These are phyloP conservation scores for Phasianus colchicus DNA, from an alignment of 2,113 vertebrate species.

Conservation along the genomic window DNA sequence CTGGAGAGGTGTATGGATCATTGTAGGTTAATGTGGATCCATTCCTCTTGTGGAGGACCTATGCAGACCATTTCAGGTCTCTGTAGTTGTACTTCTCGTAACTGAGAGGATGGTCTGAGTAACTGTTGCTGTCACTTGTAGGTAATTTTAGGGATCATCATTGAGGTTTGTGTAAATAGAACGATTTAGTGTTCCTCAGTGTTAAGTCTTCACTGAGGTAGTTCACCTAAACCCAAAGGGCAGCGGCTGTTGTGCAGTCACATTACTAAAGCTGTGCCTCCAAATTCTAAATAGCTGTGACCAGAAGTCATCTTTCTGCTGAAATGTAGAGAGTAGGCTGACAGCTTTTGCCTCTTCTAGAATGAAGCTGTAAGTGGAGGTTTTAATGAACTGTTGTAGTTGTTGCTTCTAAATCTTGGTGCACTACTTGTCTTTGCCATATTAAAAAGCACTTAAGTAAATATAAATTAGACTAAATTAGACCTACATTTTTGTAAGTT, in stretches of 20 bases:
- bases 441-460: not conserved
- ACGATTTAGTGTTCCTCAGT: not conserved
- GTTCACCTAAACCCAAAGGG: not conserved
- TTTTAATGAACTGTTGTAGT: not conserved
- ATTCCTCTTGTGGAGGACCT: not conserved
- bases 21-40: not conserved
- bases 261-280: not conserved
- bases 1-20: not conserved
- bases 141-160: not conserved
- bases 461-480: not conserved
- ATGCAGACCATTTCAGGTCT: too few species aligned
- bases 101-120: not conserved
- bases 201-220: not conserved
- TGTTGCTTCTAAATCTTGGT: not conserved
- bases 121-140: not conserved
- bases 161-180: not conserved
- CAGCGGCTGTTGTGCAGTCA: rapidly evolving
- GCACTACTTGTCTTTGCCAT: rapidly evolving
- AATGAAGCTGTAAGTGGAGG: not conserved
- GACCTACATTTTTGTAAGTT: rapidly evolving
- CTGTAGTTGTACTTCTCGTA: not conserved
- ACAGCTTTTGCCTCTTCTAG: not conserved
- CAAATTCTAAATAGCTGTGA: not conserved
- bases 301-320: not conserved
- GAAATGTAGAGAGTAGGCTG: not conserved